These are phyloP conservation scores for Melieria omissa DNA, from an alignment of 2,888 invertebrate species.

Conservation along the genomic window DNA sequence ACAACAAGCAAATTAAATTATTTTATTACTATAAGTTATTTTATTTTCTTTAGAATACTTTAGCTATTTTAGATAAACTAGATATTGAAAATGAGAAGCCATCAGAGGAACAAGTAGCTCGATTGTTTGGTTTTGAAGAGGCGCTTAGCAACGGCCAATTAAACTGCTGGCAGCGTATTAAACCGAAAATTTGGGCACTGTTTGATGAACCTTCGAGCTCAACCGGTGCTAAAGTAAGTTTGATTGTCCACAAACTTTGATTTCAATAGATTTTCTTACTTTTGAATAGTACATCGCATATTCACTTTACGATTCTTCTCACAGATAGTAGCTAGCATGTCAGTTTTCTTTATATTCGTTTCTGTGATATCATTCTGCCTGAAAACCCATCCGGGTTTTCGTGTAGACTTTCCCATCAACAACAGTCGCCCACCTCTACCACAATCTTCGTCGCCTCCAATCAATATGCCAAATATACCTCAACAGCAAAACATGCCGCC, in stretches of 20 bases:
- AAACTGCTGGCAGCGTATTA: slow-evolving; percentile 88
- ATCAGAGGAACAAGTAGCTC: slow-evolving; percentile 91
- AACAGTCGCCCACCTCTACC: slow-evolving; percentile 28
- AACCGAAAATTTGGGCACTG: slow-evolving; percentile 93
- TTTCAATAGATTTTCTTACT: neutral
- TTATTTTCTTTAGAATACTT: slow-evolving; percentile 76
- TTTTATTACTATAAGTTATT: neutral
- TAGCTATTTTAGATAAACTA: slow-evolving; percentile 94
- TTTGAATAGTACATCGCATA: no score
- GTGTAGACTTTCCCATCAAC: slow-evolving; percentile 70
- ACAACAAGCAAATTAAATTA: neutral
- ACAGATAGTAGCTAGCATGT: slow-evolving; percentile 90
- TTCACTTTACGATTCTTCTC: slow-evolving; percentile 45
- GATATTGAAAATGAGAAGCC: slow-evolving; percentile 94
- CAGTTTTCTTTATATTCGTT: slow-evolving; percentile 96
- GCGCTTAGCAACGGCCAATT: slow-evolving; percentile 82
- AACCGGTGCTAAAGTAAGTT: slow-evolving; percentile 83
- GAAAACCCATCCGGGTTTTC: slow-evolving; percentile 91
- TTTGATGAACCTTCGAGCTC: slow-evolving; percentile 98
- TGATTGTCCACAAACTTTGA: neutral
- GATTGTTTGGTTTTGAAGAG: slow-evolving; percentile 91
- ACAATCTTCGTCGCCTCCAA: slow-evolving; percentile 41
- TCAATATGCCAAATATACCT: slow-evolving; percentile 52
- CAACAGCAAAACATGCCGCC: slow-evolving; percentile 50
- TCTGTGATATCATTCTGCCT: slow-evolving; percentile 96